A percentile compares a stretch with the other conserved stretches of the same genome.
Evolutionary conservation across 1,140 invertebrate species (phyloP).

Genomic region (Pseudachorutes palmiensis): DNA sequence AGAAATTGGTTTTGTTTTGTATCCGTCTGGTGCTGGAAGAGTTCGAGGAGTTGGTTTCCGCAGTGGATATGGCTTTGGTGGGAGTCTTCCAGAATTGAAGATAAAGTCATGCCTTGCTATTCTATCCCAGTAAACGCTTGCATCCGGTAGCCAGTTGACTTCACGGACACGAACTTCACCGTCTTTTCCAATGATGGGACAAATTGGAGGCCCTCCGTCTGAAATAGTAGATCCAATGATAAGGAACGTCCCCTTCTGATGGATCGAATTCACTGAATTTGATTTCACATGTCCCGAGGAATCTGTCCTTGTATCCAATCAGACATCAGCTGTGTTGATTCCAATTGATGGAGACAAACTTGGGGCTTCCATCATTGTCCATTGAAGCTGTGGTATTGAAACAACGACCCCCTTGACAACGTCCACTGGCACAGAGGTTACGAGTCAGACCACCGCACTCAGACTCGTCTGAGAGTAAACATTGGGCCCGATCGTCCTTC

Average conservation of each 20-base stretch:
- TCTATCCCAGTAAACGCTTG: slow-evolving; percentile 23
- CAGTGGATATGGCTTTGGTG: not conserved
- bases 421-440: not conserved
- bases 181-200: no score
- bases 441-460: not conserved
- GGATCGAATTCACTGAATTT: no score
- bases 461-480: not conserved
- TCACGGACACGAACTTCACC: slow-evolving; percentile 21
- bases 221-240: no score
- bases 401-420: not conserved
- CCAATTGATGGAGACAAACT: no score
- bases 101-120: slow-evolving; percentile 13
- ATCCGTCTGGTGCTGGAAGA: not conserved
- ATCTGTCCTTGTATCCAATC: no score
- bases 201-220: no score
- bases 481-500: not conserved
- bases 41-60: not conserved
- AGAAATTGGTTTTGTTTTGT: not conserved
- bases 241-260: no score
- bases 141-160: slow-evolving; percentile 18
- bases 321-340: no score
- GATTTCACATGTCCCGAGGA: no score
- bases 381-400: not conserved
- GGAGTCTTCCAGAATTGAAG: slow-evolving; percentile 18
- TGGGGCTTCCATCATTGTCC: not conserved